Base-by-base conservation (phyloP, 2,113 vertebrate species). In the Calyptomena viridis region DNA sequence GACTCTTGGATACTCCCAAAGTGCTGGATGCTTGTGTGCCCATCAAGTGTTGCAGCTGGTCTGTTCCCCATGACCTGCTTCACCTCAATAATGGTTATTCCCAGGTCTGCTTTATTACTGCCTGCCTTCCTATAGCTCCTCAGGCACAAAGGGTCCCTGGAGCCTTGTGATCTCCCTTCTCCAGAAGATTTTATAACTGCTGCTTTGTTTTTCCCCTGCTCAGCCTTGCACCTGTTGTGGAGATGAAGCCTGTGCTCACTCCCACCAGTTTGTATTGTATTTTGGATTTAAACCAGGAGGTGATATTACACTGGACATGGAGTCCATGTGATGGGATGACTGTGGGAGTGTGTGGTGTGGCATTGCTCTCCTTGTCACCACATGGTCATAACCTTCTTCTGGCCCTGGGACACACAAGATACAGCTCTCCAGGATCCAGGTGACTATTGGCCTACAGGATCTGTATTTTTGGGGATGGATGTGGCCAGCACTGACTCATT, bases 101-200 rank as follows among this genome's bases (percentile, higher is more conserved):
- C 64, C 3, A 7, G 89, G 72, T 81, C 94, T 93, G 79, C 14
- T 90, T 53, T 97, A 96, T 95, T 82, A 92, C 50, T 88, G 79
- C 88, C 68, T 95, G 76, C 42, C 44, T 53, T n/a, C 76, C 53
- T 80, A 42, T 1, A 88, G 55, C 69, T 93, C 78, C 67, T 78
- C 72, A 50, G 72, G 71, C 35, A 52, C 23, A 82, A 91, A 69
- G 5, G 7, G 55, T 89, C 95, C 73, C 91, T 28, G 39, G 86
- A 86, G 93, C 68, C 92, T 92, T 50, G 76, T 94, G 83, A 77
- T 74, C 47, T 71, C 68, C 68, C 74, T 86, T 71, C 80, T 93
- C 72, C 84, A 80, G 79, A 80, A 88, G 68, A 67, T 90, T 92
- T 96, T 92, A 55, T 78, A 95, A 89, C 63, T 92, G 72, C 85